These are phyloP conservation scores for Gambusia affinis DNA, from an alignment of 2,113 vertebrate species.

Conservation along the genomic window DNA sequence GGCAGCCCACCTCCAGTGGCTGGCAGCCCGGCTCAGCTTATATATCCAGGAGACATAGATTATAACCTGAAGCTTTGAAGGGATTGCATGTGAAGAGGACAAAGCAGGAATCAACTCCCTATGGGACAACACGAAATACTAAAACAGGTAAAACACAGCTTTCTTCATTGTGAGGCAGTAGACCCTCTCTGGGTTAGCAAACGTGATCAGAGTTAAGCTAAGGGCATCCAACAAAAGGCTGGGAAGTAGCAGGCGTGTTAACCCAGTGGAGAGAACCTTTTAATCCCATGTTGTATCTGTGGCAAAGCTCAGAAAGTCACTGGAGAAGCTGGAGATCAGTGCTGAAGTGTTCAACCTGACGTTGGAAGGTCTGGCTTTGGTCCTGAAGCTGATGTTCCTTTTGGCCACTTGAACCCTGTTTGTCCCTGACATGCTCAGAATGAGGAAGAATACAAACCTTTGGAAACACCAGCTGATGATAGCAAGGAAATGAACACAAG, in stretches of 20 bases:
- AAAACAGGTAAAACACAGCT: constrained; percentile 47
- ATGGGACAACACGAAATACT: constrained; percentile 41
- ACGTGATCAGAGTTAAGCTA: constrained; percentile 44
- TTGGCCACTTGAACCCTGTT: too few species aligned
- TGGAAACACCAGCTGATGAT: too few species aligned
- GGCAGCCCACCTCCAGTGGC: constrained; percentile 31
- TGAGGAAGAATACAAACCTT: too few species aligned
- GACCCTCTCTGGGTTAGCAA: background rate
- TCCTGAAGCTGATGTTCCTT: too few species aligned
- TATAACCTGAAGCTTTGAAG: constrained; percentile 59
- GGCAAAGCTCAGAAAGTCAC: constrained; percentile 12
- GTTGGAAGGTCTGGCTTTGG: too few species aligned
- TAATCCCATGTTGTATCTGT: constrained; percentile 21
- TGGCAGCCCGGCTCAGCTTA: constrained; percentile 29
- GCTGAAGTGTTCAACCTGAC: too few species aligned
- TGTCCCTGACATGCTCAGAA: too few species aligned
- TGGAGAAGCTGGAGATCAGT: background rate
- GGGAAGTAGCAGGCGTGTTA: constrained; percentile 3
- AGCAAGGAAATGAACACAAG: too few species aligned
- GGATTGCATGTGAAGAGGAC: constrained; percentile 49
- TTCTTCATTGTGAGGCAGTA: constrained; percentile 21
- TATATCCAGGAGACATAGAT: constrained; percentile 52
- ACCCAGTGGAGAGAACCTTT: background rate
- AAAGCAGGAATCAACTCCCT: constrained; percentile 30
- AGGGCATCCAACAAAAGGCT: constrained; percentile 18